phyloP scores from a whole-genome alignment of 1,140 invertebrate species.

The Meloidogyne exigua region DNA sequence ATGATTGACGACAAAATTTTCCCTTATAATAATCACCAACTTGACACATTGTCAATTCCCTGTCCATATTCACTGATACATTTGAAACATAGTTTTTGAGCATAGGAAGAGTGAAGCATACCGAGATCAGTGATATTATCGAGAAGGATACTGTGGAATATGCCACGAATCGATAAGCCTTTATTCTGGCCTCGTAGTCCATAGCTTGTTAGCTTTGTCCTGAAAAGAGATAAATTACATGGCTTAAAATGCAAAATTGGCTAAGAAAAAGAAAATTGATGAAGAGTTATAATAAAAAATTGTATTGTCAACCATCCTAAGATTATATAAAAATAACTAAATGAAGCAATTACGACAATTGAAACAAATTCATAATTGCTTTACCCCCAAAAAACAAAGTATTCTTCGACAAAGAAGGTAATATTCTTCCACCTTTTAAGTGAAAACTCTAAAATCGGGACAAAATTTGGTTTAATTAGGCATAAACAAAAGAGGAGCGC shows the following conservation, averaged over 20 bases:
- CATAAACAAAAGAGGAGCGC: background rate
- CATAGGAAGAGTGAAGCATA: conserved; percentile 61
- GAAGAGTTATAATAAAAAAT: too few species aligned
- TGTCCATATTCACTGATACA: conserved; percentile 56
- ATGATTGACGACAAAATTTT: conserved; percentile 49
- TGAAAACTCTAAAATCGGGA: background rate
- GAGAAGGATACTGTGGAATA: conserved; percentile 52
- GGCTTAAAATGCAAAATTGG: too few species aligned
- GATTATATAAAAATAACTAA: too few species aligned
- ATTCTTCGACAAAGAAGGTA: too few species aligned
- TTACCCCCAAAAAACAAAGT: too few species aligned
- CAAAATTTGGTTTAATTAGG: background rate
- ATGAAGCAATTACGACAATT: too few species aligned
- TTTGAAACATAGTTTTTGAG: conserved; percentile 59
- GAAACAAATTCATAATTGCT: too few species aligned
- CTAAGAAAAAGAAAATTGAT: too few species aligned
- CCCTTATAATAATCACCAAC: conserved; percentile 61
- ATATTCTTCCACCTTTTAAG: background rate
- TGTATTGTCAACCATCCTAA: too few species aligned
- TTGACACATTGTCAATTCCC: conserved; percentile 55
- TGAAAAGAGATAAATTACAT: background rate
- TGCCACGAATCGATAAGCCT: conserved; percentile 52
- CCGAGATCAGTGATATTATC: conserved; percentile 44
- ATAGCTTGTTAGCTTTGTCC: conserved; percentile 15
- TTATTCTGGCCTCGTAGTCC: conserved; percentile 52